Percentiles rank a stretch among this genome's conserved stretches.
phyloP scores from a whole-genome alignment of 53 echinoderm and acorn worm genomes.

The Holothuria leucospilota region DNA sequence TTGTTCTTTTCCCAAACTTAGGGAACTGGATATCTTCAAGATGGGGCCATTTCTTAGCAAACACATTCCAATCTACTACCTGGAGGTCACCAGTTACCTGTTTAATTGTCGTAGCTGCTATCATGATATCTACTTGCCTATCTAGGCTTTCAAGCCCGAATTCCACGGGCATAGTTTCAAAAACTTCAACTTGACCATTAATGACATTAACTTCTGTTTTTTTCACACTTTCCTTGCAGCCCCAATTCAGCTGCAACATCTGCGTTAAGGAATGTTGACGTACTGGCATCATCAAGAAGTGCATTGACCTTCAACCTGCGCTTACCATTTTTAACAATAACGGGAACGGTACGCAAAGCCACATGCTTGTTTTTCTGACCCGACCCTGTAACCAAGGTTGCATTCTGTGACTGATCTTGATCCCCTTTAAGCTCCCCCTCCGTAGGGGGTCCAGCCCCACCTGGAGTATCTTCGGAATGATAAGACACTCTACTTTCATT shows the following conservation, averaged over 20 bases:
- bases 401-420: neutral
- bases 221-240: conserved; percentile 5
- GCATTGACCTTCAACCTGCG: conserved; percentile 24
- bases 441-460: neutral
- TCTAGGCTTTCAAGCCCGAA: neutral
- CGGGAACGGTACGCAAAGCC: conserved; percentile 21
- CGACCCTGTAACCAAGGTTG: conserved; percentile 11
- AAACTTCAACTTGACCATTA: conserved; percentile 13
- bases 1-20: no score
- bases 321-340: conserved; percentile 35
- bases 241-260: conserved; percentile 29
- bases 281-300: neutral
- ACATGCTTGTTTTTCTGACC: neutral
- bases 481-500: neutral
- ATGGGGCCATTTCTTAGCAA: conserved; percentile 2
- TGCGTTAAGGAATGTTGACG: conserved; percentile 1
- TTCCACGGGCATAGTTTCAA: conserved; percentile 10
- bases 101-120: neutral
- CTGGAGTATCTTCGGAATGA: neutral
- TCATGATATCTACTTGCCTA: neutral
- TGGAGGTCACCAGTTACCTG: neutral
- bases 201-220: neutral
- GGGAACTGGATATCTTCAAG: conserved; percentile 16
- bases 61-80: conserved; percentile 5
- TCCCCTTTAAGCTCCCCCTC: neutral